Conservation (phyloP, 2,888 invertebrate species). For the Mythimna vitellina region DNA sequence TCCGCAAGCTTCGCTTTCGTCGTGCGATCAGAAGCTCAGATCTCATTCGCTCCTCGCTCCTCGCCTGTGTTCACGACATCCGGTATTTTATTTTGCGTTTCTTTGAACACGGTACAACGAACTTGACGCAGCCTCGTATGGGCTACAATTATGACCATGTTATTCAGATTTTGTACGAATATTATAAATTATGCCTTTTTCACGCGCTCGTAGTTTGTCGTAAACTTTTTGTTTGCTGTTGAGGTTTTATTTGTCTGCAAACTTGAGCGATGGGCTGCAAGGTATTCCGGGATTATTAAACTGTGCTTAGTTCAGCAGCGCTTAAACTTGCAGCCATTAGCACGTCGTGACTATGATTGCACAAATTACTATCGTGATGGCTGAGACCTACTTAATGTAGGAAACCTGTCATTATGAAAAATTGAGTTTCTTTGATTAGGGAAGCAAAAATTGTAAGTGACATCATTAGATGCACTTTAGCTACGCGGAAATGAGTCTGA, state of each 20-base stretch:
- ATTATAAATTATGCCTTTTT: slow-evolving; percentile 44
- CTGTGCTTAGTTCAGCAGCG: slow-evolving; percentile 36
- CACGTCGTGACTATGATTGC: slow-evolving; percentile 44
- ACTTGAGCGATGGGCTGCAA: slow-evolving; percentile 26
- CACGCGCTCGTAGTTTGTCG: slow-evolving; percentile 21
- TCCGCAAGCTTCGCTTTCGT: slow-evolving; percentile 79
- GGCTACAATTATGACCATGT: slow-evolving; percentile 64
- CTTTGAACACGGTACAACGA: slow-evolving; percentile 70
- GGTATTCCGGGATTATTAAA: slow-evolving; percentile 48
- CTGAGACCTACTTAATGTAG: slow-evolving; percentile 31
- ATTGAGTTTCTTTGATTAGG: slow-evolving; percentile 18
- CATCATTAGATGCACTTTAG: slow-evolving; percentile 24
- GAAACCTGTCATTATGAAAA: slow-evolving; percentile 27
- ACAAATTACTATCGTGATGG: slow-evolving; percentile 46
- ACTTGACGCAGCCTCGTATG: slow-evolving; percentile 66
- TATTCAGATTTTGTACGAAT: slow-evolving; percentile 49
- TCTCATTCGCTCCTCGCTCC: slow-evolving; percentile 73
- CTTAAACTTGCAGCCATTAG: slow-evolving; percentile 41
- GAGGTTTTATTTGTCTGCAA: slow-evolving; percentile 15
- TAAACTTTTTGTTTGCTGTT: slow-evolving; percentile 33
- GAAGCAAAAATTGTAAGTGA: slow-evolving; percentile 28
- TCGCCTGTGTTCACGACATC: slow-evolving; percentile 80
- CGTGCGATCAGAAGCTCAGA: slow-evolving; percentile 76
- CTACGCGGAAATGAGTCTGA: slow-evolving; percentile 40
- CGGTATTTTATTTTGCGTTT: slow-evolving; percentile 81